Base-by-base conservation (phyloP, 2,797 vertebrate genomes). In the Cynodonichthys magdalenae region DNA sequence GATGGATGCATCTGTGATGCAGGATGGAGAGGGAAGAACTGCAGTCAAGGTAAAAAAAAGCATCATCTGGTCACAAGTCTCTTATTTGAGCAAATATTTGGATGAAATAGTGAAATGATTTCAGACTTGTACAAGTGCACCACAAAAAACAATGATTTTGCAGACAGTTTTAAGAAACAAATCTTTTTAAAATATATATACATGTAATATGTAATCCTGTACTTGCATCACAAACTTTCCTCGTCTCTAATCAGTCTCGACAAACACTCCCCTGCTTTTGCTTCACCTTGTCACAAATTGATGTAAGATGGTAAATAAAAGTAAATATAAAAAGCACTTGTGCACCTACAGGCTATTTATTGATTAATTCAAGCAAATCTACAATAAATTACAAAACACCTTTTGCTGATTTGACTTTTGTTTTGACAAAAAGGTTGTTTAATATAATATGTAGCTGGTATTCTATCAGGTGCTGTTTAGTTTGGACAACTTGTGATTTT, bases 1-100 rank as follows among this genome's bases (percentile, higher is more conserved):
- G 96, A 79, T 59, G 95, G 95, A 7, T 99, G 97, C 75, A 83
- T 71, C 12, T 99, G 97, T 50, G 93, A 96, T 0, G 82, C 95
- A 0, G 97, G 97, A 53, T 98, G 96, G 96, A 94, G 27, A 2
- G 95, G 95, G 70, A 54, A 71, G 44, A 94, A 93, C 90, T 99
- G 97, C 87, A 95, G 89, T 8, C 81, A 94, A 93, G 95, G 97
- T 98, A 39, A 39, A 34, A 90, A 15, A 1, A 27, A 36, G 1
- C n/a, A 17, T 15, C 24, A 42, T 18, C 10, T 20, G 2, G 0
- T 29, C 24, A 27, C 47, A 49, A 19, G 12, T 31, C n/a, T 31
- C 28, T n/a, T 53, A 6, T 18, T 18, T n/a, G 19, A 9, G 4
- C n/a, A 49, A 48, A 20, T 2, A 4, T 15, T 28, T 58, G 3